Evolutionary conservation across 2,888 invertebrate species (phyloP), one percentile per base, ranked within the genome.

Genomic region (Camptogramma bilineatum): DNA sequence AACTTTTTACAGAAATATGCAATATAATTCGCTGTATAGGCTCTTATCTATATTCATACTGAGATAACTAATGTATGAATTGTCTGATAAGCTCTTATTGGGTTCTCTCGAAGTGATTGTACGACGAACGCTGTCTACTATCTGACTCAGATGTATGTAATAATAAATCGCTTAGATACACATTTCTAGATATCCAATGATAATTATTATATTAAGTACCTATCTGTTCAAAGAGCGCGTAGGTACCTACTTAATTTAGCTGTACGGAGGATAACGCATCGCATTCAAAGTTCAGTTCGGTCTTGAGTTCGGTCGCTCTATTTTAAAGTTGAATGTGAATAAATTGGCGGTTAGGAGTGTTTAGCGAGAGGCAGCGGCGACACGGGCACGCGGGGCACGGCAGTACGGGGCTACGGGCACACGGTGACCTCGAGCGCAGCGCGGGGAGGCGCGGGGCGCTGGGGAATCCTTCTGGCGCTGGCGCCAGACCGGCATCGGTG

Each of bases 401-500:
- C 24, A 24, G 24, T 24, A 24, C 72, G 71, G 78, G 76, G 79
- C 78, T 77, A 80, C 77, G 82, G 80, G 82, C 80, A 82, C 81
- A 71, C 80, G 77, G 83, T 80, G 84, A 84, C 84, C 84, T 85
- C 84, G 84, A 80, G 76, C 73, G 81, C 77, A 75, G 74, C 77
- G 72, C 80, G 77, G 79, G 77, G 80, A 78, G 24, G 68, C 63
- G 89, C 81, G 87, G 85, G 87, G 90, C 88, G 91, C 91, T 90
- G 93, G 93, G 93, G 93, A 93, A 93, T 93, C 93, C 93, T 92
- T 91, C 89, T 93, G 93, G 93, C 93, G 93, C 93, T 56, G 55
- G 62, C 62, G 56, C 56, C 93, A 93, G 93, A 92, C 92, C 90
- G 93, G 84, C 92, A 90, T 80, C 87, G 85, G 84, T 83, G 91